Conservation (phyloP, 1,140 invertebrate species). For the Cephus cinctus region DNA sequence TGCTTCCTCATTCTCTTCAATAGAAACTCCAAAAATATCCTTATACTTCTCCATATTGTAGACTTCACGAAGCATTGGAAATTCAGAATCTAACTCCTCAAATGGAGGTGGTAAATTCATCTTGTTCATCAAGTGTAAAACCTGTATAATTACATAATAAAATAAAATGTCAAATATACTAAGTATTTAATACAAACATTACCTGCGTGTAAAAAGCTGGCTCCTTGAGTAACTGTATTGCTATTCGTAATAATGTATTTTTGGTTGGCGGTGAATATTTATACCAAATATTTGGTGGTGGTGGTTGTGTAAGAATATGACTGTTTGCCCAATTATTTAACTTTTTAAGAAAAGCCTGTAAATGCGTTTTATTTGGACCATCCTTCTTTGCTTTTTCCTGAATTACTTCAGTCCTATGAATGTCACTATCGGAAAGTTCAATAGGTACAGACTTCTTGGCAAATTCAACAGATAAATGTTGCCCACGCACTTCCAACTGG, state of each 20-base stretch:
- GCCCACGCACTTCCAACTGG: conserved; percentile 63
- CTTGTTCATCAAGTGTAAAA: conserved; percentile 93
- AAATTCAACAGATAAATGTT: conserved; percentile 64
- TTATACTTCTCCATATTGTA: conserved; percentile 49
- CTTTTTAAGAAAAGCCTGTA: conserved; percentile 66
- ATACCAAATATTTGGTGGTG: conserved; percentile 70
- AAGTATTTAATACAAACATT: conserved; percentile 3
- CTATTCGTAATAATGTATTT: conserved; percentile 76
- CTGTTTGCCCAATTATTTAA: conserved; percentile 69
- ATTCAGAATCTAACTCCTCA: conserved; percentile 56
- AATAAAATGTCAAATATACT: conserved; percentile 5
- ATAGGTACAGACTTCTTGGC: conserved; percentile 49
- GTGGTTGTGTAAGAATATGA: conserved; percentile 69
- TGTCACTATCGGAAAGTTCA: conserved; percentile 26
- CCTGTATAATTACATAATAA: conserved; percentile 48
- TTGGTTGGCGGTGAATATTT: conserved; percentile 74
- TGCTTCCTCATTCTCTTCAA: conserved; percentile 35
- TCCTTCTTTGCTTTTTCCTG: conserved; percentile 24
- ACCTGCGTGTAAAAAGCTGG: conserved; percentile 81
- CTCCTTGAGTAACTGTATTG: conserved; percentile 69
- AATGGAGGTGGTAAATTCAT: conserved; percentile 92
- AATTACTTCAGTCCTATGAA: conserved; percentile 16
- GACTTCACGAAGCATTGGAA: conserved; percentile 40
- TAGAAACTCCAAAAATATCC: conserved; percentile 52
- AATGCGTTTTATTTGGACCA: conserved; percentile 45